phyloP scores from a whole-genome alignment of 2,888 invertebrate species.

The Quadroppia sp. region DNA sequence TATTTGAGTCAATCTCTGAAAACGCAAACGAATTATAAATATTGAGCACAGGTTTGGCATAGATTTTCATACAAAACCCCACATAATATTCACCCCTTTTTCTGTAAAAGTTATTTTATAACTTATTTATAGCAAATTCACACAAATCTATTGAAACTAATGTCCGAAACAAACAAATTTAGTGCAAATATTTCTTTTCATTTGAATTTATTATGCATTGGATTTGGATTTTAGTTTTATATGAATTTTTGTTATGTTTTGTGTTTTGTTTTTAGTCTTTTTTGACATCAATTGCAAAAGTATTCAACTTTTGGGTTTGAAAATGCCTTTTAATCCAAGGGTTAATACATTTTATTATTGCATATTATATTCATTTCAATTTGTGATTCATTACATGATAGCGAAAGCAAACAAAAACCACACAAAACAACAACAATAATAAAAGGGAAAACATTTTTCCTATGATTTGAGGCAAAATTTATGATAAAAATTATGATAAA shows the following conservation, averaged over 20 bases:
- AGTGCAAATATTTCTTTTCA: neutral
- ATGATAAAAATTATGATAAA: neutral
- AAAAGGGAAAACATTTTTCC: neutral
- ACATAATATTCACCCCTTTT: too few relatives aligned
- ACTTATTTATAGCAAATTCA: neutral
- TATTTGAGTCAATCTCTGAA: neutral
- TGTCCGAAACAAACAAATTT: neutral
- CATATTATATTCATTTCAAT: too few relatives aligned
- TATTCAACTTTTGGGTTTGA: neutral
- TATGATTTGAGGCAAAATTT: neutral
- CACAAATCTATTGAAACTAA: neutral
- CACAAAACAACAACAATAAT: too few relatives aligned
- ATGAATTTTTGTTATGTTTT: neutral
- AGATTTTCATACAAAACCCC: neutral
- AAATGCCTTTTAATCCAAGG: neutral
- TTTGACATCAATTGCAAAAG: slow-evolving; percentile 6
- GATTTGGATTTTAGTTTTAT: neutral
- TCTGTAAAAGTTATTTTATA: too few relatives aligned
- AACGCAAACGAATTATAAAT: neutral
- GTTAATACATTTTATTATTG: too few relatives aligned
- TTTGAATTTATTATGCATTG: neutral
- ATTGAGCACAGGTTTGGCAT: slow-evolving; percentile 13
- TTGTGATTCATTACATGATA: neutral
- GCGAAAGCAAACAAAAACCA: too few relatives aligned
- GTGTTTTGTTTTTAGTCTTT: neutral